Percentiles rank a stretch among this genome's conserved stretches.
These are phyloP conservation scores for Vidua chalybeata DNA, from an alignment of 2,113 vertebrate species.

Conservation along the genomic window DNA sequence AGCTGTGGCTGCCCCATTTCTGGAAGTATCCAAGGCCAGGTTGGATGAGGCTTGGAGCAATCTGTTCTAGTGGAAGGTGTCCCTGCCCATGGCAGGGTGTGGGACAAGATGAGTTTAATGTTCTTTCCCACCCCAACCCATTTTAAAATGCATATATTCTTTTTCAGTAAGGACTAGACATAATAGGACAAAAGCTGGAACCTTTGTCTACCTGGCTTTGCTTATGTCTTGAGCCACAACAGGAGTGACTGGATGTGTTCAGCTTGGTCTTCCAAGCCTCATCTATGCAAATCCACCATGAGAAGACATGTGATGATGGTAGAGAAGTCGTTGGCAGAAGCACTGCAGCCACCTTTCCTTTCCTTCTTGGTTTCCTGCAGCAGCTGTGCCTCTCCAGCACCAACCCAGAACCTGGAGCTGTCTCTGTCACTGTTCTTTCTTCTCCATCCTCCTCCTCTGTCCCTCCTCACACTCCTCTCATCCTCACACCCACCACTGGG, in stretches of 20 bases:
- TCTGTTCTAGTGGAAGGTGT: too few relatives aligned
- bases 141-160: not conserved
- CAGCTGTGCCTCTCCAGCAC: rapidly evolving
- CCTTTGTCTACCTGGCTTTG: not conserved
- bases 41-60: too few relatives aligned
- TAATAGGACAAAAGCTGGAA: not conserved
- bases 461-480: rapidly evolving
- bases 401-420: not conserved
- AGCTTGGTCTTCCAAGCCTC: not conserved
- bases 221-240: not conserved
- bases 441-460: not conserved
- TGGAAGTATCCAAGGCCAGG: too few relatives aligned
- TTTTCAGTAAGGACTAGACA: not conserved
- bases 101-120: too few relatives aligned
- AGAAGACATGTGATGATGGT: rapidly evolving
- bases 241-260: not conserved
- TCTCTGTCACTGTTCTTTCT: not conserved
- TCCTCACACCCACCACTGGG: rapidly evolving
- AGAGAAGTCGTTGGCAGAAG: not conserved
- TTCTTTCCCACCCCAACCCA: too few relatives aligned
- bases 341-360: not conserved
- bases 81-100: too few relatives aligned
- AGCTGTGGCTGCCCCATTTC: too few relatives aligned
- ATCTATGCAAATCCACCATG: not conserved
- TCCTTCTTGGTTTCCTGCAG: not conserved